phyloP scores from a whole-genome alignment of 2,113 vertebrate genomes.

The Sula dactylatra region DNA sequence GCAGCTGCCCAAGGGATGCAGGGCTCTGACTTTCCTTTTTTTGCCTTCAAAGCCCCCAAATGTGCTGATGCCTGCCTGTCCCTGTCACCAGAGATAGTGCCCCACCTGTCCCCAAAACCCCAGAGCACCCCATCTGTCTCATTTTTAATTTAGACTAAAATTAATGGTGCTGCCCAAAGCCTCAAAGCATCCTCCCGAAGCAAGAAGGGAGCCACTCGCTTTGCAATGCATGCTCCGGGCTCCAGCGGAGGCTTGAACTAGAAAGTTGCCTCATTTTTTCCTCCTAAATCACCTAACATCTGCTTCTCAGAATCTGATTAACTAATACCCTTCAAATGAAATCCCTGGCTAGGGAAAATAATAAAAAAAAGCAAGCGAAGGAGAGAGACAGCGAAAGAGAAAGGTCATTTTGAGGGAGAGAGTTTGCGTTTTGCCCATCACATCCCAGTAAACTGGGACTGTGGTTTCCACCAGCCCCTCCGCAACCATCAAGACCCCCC shows the following conservation, averaged over 20 bases:
- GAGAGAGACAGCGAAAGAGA: not conserved
- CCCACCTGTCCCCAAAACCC: not conserved
- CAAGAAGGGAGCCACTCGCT: not conserved
- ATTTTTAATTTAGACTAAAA: not conserved
- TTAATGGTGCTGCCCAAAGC: fast-evolving
- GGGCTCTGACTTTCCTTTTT: not conserved
- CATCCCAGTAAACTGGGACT: not conserved
- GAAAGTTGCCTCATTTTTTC: slow-evolving; percentile 25
- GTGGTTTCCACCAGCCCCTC: not conserved
- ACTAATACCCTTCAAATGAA: slow-evolving; percentile 64
- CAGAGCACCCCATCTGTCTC: not conserved
- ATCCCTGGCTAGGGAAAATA: slow-evolving; percentile 37
- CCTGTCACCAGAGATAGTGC: fast-evolving
- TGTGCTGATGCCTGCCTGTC: fast-evolving
- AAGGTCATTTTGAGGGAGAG: slow-evolving; percentile 44
- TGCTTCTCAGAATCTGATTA: slow-evolving; percentile 71
- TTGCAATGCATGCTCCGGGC: fast-evolving
- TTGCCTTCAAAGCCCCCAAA: not conserved
- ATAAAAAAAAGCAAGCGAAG: not conserved
- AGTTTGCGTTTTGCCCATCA: not conserved
- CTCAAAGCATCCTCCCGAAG: not conserved
- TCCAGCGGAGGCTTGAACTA: not conserved
- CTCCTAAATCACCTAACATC: slow-evolving; percentile 69
- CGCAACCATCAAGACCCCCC: not conserved
- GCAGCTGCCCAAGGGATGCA: not conserved